These are phyloP conservation scores for Spheniscus humboldti DNA, from an alignment of 2,797 vertebrate genomes.

Conservation along the genomic window DNA sequence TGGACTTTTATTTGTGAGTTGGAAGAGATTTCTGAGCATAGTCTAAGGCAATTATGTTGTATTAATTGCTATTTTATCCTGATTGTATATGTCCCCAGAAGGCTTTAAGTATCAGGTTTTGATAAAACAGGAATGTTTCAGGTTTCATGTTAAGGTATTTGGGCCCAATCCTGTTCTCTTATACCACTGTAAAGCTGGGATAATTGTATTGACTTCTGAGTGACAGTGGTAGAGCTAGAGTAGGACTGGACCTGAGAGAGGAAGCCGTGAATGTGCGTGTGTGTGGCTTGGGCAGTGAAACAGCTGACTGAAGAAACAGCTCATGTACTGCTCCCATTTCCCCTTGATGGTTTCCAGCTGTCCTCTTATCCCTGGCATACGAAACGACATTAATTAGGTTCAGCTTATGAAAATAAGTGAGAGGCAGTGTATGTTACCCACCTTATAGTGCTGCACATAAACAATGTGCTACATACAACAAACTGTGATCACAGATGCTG, in stretches of 20 bases:
- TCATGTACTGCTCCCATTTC: slow-evolving; percentile 16
- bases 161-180: neutral
- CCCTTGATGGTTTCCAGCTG: slow-evolving; percentile 46
- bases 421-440: neutral
- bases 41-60: neutral
- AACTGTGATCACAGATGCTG: neutral
- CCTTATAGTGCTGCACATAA: neutral
- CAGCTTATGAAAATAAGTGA: slow-evolving; percentile 23
- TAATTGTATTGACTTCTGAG: neutral
- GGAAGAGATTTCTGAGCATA: neutral
- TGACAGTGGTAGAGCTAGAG: neutral
- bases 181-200: neutral
- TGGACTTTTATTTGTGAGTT: neutral
- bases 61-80: slow-evolving; percentile 24
- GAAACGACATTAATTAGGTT: neutral
- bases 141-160: neutral
- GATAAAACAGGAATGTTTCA: neutral
- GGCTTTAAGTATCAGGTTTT: neutral
- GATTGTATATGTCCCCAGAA: neutral
- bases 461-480: neutral
- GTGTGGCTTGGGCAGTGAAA: neutral
- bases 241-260: neutral
- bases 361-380: neutral
- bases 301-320: slow-evolving; percentile 32
- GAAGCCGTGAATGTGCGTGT: neutral